Evolutionary conservation across 2,797 vertebrate genomes (phyloP), one percentile per base, ranked within the genome.

Genomic region (Spondyliosoma cantharus): DNA sequence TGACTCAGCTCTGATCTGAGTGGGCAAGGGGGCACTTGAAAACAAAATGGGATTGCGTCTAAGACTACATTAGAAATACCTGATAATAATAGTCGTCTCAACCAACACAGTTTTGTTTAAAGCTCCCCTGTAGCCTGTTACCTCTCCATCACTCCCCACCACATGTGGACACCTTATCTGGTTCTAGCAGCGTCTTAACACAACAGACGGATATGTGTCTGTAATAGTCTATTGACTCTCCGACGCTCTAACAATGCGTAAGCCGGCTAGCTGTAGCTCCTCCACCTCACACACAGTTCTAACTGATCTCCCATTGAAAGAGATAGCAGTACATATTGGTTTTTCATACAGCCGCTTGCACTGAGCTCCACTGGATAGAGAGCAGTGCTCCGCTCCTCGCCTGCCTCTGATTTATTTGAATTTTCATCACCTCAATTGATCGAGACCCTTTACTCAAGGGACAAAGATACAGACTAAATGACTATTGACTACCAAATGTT

Each of bases 351-450:
- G 76, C 71, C 13, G 43, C 82, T 74, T 85, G 70, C 64, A 74
- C 78, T 65, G 71, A 76, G 81, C 76, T 76, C 66, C 49, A 48
- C 74, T 86, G 78, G 80, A 88, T 87, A 76, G 84, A 74, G 81
- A 84, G 66, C 22, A 73, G 82, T 60, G 53, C 84, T 59, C 71
- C 17, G 78, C 80, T 90, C 86, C 77, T 62, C 77, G 80, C 77
- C 81, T 32, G 68, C 61, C 65, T 86, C 74, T 84, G 89, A 93
- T 92, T 92, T 91, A 92, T 94, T 89, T 89, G 88, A 90, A 92
- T 93, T 93, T 92, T 94, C 92, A 92, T 93, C 90, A 87, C 87
- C 83, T 69, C 76, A 76, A 94, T 94, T 92, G 93, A 94, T 94
- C 89, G 64, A 85, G 84, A 83, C 74, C 78, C 73, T 90, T 93